These are phyloP conservation scores for Dendrolimus houi DNA, from an alignment of 2,888 invertebrate species.

Conservation along the genomic window DNA sequence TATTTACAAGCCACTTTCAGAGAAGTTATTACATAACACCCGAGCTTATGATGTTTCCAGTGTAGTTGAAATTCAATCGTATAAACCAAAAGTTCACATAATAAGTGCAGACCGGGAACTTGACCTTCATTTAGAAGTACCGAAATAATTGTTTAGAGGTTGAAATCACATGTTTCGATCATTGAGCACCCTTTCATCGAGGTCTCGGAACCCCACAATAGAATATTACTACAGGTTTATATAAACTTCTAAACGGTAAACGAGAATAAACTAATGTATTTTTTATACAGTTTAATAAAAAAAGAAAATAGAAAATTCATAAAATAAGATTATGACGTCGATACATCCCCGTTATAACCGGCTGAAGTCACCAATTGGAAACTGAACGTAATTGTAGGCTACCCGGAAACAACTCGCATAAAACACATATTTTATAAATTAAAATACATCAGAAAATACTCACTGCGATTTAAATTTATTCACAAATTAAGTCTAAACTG, in stretches of 20 bases:
- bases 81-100: slow-evolving; percentile 1
- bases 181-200: slow-evolving; percentile 8
- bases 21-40: slow-evolving; percentile 61
- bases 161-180: slow-evolving; percentile 46
- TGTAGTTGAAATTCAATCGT: not conserved
- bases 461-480: slow-evolving; percentile 45
- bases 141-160: slow-evolving; percentile 34
- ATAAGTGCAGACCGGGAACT: slow-evolving; percentile 44
- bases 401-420: slow-evolving; percentile 3
- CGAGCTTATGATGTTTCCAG: slow-evolving; percentile 8
- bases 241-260: not conserved
- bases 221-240: not conserved
- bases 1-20: slow-evolving; percentile 51
- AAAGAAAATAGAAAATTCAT: slow-evolving; percentile 10
- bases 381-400: slow-evolving; percentile 18
- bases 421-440: slow-evolving; percentile 3
- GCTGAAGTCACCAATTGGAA: slow-evolving; percentile 33
- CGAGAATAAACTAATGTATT: not conserved
- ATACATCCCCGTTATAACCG: slow-evolving; percentile 38
- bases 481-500: slow-evolving; percentile 49
- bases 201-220: not conserved
- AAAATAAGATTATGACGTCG: slow-evolving; percentile 46
- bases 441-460: slow-evolving; percentile 30
- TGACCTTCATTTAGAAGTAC: slow-evolving; percentile 49
- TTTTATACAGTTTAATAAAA: not conserved